Evolutionary conservation across 2,797 vertebrate species (phyloP), one percentile per base, ranked within the genome.

Genomic region (Epinephelus malabaricus): DNA sequence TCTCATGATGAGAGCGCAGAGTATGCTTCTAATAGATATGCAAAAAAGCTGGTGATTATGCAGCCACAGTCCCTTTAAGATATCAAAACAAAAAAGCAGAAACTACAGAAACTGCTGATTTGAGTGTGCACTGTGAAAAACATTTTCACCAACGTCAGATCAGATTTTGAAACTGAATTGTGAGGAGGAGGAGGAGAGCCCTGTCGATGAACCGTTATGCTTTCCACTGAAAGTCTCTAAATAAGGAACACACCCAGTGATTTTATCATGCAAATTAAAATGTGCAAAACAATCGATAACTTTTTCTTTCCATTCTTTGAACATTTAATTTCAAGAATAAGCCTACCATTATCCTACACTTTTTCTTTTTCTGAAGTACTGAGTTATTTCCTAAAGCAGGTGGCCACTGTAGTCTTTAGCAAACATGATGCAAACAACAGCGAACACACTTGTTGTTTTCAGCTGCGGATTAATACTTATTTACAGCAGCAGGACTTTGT

Each of bases 381-480:
- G n/a, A 14, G 49, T 47, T 1, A 18, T n/a, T 54, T 54, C 47
- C 15, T 27, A 12, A 34, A 45, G 21, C 10, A 45, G 17, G 13
- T 9, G 18, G 8, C 5, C 15, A n/a, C 21, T 23, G 10, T 19
- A n/a, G 34, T 59, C 51, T 70, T 60, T 6, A 50, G 13, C 10
- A 19, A 47, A 51, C 45, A 58, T 7, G 4, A 49, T 43, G 38
- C 30, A 25, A 38, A 49, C 17, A 19, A 27, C 6, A 40, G 10
- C 4, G 25, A 25, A 53, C 17, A 3, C 27, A 27, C 50, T 56
- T 45, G 21, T n/a, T n/a, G 47, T 53, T 77, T 68, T 56, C 23
- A 59, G 46, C 21, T 6, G 58, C 3, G 53, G 38, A 79, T 54
- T 27, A 58, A 67, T 70, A 45, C 46, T 60, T 55, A 53, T 65